A percentile compares a stretch with the other conserved stretches of the same genome.
Conservation (phyloP, 1,140 invertebrate species). For the Hylaeus volcanicus region DNA sequence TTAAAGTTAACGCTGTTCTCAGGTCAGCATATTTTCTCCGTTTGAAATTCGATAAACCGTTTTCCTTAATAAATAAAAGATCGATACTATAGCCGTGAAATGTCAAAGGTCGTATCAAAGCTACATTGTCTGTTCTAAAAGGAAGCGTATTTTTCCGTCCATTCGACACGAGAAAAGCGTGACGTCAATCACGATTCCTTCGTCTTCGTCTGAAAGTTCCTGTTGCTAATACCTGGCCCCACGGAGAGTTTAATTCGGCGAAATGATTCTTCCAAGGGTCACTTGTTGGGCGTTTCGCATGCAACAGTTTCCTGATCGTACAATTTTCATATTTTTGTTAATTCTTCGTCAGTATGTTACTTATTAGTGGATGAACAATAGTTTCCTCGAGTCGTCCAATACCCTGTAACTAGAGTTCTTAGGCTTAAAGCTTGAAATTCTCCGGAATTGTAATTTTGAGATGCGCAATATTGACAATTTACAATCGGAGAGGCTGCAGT, state of each 20-base stretch:
- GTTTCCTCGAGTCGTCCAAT: no score
- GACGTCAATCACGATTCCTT: constrained; percentile 49
- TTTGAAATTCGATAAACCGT: constrained; percentile 60
- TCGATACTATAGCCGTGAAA: constrained; percentile 58
- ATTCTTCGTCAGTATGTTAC: background rate
- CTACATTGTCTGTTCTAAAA: constrained; percentile 59
- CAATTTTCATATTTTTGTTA: background rate
- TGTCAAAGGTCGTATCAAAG: constrained; percentile 62
- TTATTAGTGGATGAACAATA: background rate
- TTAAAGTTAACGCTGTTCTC: no score
- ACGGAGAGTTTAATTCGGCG: constrained; percentile 5
- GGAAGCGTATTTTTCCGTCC: constrained; percentile 51
- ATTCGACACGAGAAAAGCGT: constrained; percentile 41
- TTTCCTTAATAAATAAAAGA: constrained; percentile 64
- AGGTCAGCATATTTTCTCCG: background rate
- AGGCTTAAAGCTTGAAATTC: no score
- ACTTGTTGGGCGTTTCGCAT: constrained; percentile 22
- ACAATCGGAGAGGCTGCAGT: no score
- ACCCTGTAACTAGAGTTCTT: no score
- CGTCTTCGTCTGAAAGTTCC: constrained; percentile 12
- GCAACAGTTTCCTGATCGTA: background rate
- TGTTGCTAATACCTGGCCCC: background rate
- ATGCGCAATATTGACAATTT: no score
- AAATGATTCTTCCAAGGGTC: background rate
- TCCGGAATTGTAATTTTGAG: no score